Conservation (phyloP, 2,797 vertebrate species). For the Heliangelus exortis region DNA sequence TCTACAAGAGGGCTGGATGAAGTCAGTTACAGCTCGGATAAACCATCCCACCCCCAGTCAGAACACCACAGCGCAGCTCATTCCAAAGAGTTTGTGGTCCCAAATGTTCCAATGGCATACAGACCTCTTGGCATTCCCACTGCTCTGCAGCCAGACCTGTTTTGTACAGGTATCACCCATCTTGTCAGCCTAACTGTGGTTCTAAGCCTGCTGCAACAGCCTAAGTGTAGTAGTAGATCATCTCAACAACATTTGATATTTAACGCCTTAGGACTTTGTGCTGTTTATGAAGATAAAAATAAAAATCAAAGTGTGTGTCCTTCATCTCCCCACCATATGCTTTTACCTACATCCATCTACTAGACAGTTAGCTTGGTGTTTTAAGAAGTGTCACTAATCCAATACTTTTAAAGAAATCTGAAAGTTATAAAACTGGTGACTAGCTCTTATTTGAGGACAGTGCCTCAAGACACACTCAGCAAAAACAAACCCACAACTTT, state of each 20-base stretch:
- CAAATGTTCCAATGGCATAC: background rate
- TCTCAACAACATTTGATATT: background rate
- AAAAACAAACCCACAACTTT: background rate
- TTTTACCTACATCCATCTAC: background rate
- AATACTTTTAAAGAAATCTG: background rate
- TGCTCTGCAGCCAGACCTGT: background rate
- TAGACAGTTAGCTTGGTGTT: background rate
- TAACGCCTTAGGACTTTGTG: background rate
- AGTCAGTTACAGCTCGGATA: background rate
- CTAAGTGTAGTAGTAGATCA: background rate
- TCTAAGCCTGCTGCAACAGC: background rate
- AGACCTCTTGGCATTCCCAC: background rate
- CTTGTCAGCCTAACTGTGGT: background rate
- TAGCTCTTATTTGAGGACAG: background rate
- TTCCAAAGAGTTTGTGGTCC: background rate
- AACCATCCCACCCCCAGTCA: background rate
- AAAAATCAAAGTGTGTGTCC: background rate
- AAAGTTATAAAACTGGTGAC: background rate
- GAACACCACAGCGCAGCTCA: no score
- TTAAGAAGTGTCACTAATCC: background rate
- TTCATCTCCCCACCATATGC: background rate
- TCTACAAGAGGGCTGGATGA: background rate
- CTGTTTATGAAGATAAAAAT: background rate
- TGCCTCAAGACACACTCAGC: background rate
- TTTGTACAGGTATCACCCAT: background rate